These are phyloP conservation scores for Andrena chrysosceles DNA, from an alignment of 2,888 invertebrate genomes.

Conservation along the genomic window DNA sequence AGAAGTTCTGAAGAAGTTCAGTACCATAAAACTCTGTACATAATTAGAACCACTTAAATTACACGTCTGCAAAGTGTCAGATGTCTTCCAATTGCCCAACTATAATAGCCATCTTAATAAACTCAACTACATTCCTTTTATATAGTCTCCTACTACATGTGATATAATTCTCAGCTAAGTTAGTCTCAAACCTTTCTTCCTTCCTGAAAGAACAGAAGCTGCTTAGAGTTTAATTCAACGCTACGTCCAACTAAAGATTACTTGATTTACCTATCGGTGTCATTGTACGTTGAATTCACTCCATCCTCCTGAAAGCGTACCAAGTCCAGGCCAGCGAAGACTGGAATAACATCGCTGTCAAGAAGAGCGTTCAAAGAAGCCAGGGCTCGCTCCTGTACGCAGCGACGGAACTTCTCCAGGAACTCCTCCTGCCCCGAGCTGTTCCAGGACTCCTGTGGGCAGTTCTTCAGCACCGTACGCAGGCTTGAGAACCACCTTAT, in stretches of 20 bases:
- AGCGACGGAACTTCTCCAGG: conserved; percentile 73
- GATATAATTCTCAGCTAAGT: too few species aligned
- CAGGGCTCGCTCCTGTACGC: conserved; percentile 83
- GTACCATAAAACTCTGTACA: too few species aligned
- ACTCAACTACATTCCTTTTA: too few species aligned
- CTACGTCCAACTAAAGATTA: background rate
- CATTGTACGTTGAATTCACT: conserved; percentile 43
- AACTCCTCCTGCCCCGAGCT: conserved; percentile 70
- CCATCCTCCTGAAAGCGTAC: conserved; percentile 85
- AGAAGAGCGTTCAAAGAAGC: conserved; percentile 88
- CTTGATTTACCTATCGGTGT: conserved; percentile 28
- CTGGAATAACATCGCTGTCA: conserved; percentile 87
- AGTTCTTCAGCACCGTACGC: conserved; percentile 74
- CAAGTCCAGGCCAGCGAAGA: conserved; percentile 88
- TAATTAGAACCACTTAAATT: too few species aligned
- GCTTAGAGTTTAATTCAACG: background rate
- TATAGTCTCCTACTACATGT: too few species aligned
- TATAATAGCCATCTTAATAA: too few species aligned
- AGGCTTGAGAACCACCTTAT: conserved; percentile 72
- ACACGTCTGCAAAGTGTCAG: too few species aligned
- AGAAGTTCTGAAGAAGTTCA: too few species aligned
- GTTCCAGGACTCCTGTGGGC: conserved; percentile 68
- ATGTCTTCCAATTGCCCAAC: too few species aligned
- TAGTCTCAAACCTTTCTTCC: too few species aligned
- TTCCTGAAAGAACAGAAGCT: background rate